Base-by-base conservation (phyloP, 92 coral and sea anemone genomes). In the Blastomussa wellsi region DNA sequence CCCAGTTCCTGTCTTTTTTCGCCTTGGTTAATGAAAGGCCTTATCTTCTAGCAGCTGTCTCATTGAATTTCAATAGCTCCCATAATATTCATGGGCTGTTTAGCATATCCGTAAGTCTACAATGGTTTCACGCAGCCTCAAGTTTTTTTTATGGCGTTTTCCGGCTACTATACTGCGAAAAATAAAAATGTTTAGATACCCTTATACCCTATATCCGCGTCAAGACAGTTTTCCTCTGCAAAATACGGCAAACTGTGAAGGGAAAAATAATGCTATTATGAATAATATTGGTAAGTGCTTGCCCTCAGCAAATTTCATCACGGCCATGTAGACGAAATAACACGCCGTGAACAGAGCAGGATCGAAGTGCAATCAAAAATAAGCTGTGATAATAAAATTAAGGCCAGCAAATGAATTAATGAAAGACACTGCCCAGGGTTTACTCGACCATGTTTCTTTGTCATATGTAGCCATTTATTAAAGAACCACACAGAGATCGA, bases 11-110 rank as follows among this genome's bases (percentile, higher is more conserved):
- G 87, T 83, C 81, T 83, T 74, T 59, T 74, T 75, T 42, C 62
- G 60, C 81, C 74, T 62, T 64, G 49, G 87, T 73, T 59, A 74
- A 83, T 83, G 79, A 74, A 60, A 83, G 47, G 77, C 41, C 73
- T 83, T 29, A 28, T 57, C 74, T 74, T 2, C 9, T 12, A 74
- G 42, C 87, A 83, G 72, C 80, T 83, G 42, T 24, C 29, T 5
- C 28, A 24, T 74, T 60, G 80, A 55, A 75, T 59, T 83, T 64
- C 78, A 52, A 49, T 81, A 69, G 10, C 31, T 32, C 5, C 20
- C 36, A 78, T 69, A 32, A 71, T 49, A 48, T 47, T 29, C 20
- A 15, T 2, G 85, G 38, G 8, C n/a, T 66, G 41, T 59, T 31
- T 31, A 39, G 15, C 55, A 36, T 37, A 7, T 64, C 42, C 75